Conservation (phyloP, 2,888 invertebrate species). For the Zelleria hepariella region DNA sequence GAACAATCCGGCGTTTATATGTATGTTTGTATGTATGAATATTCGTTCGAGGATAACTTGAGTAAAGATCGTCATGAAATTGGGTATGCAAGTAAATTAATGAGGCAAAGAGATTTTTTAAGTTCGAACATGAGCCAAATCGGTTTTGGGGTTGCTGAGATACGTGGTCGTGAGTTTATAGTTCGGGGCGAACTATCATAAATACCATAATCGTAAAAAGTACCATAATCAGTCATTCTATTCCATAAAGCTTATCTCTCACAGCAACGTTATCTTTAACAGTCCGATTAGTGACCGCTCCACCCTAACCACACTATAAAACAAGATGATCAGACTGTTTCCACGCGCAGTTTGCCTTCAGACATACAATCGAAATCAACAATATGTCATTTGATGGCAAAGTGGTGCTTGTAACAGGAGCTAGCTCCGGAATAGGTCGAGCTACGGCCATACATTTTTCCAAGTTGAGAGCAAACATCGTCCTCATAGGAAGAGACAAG, state of each 20-base stretch:
- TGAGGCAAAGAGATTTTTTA: too few species aligned
- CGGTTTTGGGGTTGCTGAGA: too few species aligned
- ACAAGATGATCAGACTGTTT: neutral
- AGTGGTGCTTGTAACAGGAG: constrained; percentile 14
- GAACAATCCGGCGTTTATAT: too few species aligned
- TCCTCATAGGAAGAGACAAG: constrained; percentile 12
- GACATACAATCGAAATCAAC: neutral
- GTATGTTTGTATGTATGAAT: too few species aligned
- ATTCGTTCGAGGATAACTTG: too few species aligned
- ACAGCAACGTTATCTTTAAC: neutral
- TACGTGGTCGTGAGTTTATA: neutral
- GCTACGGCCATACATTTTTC: constrained; percentile 13
- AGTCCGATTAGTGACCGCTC: neutral
- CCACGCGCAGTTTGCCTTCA: neutral
- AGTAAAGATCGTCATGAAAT: too few species aligned
- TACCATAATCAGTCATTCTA: neutral
- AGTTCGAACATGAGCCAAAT: too few species aligned
- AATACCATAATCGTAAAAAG: neutral
- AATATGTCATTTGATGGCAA: constrained; percentile 12
- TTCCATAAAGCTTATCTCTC: neutral
- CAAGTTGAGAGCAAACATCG: constrained; percentile 12
- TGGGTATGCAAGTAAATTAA: too few species aligned
- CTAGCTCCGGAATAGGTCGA: constrained; percentile 14
- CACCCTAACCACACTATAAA: neutral
- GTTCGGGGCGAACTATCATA: neutral